A percentile compares a stretch with the other conserved stretches of the same genome.
phyloP scores from a whole-genome alignment of 2,113 vertebrate genomes.

The Lutjanus erythropterus region DNA sequence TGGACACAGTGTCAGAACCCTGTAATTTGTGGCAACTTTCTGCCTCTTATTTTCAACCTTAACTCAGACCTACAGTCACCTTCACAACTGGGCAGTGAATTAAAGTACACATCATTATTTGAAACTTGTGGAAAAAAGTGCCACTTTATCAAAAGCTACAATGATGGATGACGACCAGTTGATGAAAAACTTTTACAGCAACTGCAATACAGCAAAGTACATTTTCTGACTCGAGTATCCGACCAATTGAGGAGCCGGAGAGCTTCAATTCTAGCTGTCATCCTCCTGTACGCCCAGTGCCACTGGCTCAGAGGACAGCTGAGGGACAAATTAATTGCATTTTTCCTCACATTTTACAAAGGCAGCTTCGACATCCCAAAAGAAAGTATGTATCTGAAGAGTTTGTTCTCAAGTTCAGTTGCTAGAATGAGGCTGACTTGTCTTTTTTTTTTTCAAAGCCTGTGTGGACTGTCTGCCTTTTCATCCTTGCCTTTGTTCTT shows the following conservation, averaged over 20 bases:
- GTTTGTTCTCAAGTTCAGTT: conserved; percentile 4
- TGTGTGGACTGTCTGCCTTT: not conserved
- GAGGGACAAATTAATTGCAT: conserved; percentile 4
- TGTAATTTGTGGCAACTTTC: conserved; percentile 21
- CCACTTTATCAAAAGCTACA: not conserved
- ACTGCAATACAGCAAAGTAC: not conserved
- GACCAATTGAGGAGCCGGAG: not conserved
- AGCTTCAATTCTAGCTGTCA: conserved; percentile 7
- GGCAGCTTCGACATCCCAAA: not conserved
- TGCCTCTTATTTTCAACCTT: conserved; percentile 10
- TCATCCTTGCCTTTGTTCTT: conserved; percentile 22
- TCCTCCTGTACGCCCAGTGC: not conserved
- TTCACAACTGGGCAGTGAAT: not conserved
- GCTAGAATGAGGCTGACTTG: not conserved
- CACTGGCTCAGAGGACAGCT: not conserved
- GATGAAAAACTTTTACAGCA: not conserved
- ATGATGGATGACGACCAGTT: not conserved
- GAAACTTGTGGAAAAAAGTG: not conserved
- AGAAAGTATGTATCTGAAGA: conserved; percentile 1
- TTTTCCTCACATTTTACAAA: conserved; percentile 3
- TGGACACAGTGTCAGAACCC: conserved; percentile 4
- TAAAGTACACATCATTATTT: conserved; percentile 6
- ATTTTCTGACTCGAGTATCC: not conserved
- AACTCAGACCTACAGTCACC: not conserved
- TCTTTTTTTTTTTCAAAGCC: not conserved